Evolutionary conservation across 2,113 vertebrate species (phyloP), one percentile per base, ranked within the genome.

Genomic region (Bubo bubo): DNA sequence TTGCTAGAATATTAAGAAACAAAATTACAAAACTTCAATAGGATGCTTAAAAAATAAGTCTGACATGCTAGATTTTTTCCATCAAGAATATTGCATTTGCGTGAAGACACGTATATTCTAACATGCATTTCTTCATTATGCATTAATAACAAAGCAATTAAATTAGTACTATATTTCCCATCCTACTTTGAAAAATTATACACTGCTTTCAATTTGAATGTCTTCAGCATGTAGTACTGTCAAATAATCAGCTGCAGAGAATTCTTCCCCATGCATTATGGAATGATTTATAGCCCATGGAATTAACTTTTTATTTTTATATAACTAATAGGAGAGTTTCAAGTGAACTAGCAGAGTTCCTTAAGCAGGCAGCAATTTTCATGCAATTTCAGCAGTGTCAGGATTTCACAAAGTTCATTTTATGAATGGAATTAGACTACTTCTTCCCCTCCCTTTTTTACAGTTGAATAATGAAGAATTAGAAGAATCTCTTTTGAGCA

Each of bases 1-100:
- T 98, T 98, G 68, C 98, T 99, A 97, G 87, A 97, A 94, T 93
- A 87, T 83, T 50, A 47, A 86, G 49, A 86, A 93, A 97, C 7
- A 83, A 86, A 76, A 91, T 58, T 17, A 56, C 8, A 76, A 87
- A 75, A 79, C 13, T 83, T 92, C 19, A 84, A 41, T 14, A 64
- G 20, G 22, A 73, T 60, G 35, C 39, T 85, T 85, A 80, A 85
- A 83, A 76, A 83, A 6, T 27, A 71, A 55, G 15, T 50, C 18
- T 62, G 53, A 77, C 5, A 30, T 10, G 37, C 8, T 45, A 34
- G 22, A 74, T 58, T 58, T 55, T 32, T 67, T 88, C 28, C 21
- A 63, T 52, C 11, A 63, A 67, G 26, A 87, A 59, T 34, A 87
- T 2, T 71, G 34, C 6, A 75, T 39, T 39, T 89, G 39, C 53